These are phyloP conservation scores for Eutrigla gurnardus DNA, from an alignment of 2,797 vertebrate species.

Conservation along the genomic window DNA sequence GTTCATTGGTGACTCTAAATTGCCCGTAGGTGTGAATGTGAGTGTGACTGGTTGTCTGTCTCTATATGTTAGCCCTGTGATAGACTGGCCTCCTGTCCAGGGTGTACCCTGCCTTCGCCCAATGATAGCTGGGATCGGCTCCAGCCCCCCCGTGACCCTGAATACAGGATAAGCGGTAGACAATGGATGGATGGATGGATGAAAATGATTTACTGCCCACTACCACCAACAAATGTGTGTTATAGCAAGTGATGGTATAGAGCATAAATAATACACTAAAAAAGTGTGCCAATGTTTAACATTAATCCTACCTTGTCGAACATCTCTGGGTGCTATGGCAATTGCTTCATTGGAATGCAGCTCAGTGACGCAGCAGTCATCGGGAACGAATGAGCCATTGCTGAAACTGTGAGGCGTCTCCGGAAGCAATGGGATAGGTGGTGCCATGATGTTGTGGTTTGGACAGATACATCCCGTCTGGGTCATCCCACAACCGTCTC, in stretches of 20 bases:
- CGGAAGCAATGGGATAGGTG: constrained; percentile 76
- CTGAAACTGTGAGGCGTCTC: constrained; percentile 78
- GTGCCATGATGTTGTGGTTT: constrained; percentile 82
- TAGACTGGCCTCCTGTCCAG: no score
- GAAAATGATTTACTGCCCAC: no score
- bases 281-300: background rate
- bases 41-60: no score
- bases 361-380: constrained; percentile 91
- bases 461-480: constrained; percentile 94
- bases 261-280: constrained; percentile 1
- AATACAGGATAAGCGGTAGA: no score
- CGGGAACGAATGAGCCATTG: constrained; percentile 85
- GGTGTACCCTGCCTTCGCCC: no score
- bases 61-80: no score
- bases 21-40: no score
- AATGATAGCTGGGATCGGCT: no score
- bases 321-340: constrained; percentile 90
- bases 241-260: background rate
- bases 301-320: constrained; percentile 90
- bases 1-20: no score
- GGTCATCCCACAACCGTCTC: constrained; percentile 91
- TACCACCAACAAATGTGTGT: background rate
- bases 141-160: no score
- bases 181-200: no score
- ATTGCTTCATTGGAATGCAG: constrained; percentile 91